These are phyloP conservation scores for Germaria angustata DNA, from an alignment of 2,888 invertebrate genomes.

Conservation along the genomic window DNA sequence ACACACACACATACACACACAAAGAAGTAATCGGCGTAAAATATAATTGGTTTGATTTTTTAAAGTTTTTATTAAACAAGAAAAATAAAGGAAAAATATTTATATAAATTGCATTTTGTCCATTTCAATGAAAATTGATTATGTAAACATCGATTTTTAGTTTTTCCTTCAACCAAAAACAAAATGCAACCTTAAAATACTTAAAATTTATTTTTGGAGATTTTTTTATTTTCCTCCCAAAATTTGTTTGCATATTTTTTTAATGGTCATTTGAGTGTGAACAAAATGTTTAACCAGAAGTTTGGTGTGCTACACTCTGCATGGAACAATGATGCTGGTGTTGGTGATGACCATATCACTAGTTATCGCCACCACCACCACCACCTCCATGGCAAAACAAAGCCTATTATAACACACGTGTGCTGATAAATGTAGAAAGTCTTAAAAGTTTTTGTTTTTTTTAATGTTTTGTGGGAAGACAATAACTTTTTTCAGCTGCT, in stretches of 20 bases:
- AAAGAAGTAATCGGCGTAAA: conserved; percentile 51
- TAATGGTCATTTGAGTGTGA: conserved; percentile 58
- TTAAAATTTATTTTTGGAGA: not conserved
- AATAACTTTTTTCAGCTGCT: not conserved
- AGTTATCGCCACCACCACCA: conserved; percentile 11
- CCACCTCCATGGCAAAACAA: not conserved
- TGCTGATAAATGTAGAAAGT: conserved; percentile 35
- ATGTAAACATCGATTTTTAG: conserved; percentile 53
- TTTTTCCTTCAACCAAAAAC: conserved; percentile 16
- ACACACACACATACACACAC: no score
- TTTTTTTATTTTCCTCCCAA: not conserved
- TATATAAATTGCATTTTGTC: conserved; percentile 34
- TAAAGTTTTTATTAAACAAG: conserved; percentile 39
- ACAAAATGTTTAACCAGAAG: conserved; percentile 46
- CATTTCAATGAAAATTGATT: conserved; percentile 64
- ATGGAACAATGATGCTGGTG: conserved; percentile 16
- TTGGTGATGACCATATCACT: conserved; percentile 43
- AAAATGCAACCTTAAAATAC: conserved; percentile 20
- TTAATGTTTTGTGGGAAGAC: conserved; percentile 19
- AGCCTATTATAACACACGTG: conserved; percentile 21
- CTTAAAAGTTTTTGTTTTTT: conserved; percentile 20
- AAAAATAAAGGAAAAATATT: not conserved
- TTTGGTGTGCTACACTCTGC: conserved; percentile 11
- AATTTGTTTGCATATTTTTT: conserved; percentile 37
- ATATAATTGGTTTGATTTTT: conserved; percentile 65